phyloP scores from a whole-genome alignment of 2,888 invertebrate genomes.

The Oegoconia quadripuncta region DNA sequence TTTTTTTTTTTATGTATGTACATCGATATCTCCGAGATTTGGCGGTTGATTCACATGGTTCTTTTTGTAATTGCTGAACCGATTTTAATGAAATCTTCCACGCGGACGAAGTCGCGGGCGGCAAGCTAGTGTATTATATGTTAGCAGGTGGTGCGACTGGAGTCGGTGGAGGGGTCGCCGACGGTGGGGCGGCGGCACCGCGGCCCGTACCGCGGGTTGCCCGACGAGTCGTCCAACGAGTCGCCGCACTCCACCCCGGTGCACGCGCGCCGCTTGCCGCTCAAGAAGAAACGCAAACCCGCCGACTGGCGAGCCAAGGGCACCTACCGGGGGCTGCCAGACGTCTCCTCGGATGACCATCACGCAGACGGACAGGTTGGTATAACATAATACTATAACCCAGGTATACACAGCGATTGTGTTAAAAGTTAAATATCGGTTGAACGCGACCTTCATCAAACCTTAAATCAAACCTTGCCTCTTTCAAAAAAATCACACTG shows the following conservation, averaged over 20 bases:
- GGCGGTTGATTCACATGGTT: no score
- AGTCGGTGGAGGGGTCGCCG: constrained; percentile 4
- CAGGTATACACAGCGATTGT: no score
- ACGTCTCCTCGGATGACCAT: constrained; percentile 60
- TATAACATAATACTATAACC: background rate
- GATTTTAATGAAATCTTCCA: no score
- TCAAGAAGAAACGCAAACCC: constrained; percentile 63
- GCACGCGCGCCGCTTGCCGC: constrained; percentile 59
- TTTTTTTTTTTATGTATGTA: no score
- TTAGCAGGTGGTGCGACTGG: constrained; percentile 12
- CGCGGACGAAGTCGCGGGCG: no score
- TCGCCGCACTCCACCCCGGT: constrained; percentile 75
- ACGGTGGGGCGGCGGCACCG: constrained; percentile 18
- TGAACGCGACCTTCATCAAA: no score
- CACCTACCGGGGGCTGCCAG: constrained; percentile 58
- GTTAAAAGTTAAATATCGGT: no score
- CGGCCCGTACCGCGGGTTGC: constrained; percentile 18
- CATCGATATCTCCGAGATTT: no score
- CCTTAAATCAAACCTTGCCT: no score
- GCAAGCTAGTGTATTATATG: no score
- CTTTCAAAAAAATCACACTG: no score
- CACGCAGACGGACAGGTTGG: constrained; percentile 26
- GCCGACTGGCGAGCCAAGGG: constrained; percentile 72
- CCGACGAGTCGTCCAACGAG: constrained; percentile 40
- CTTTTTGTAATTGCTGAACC: no score